Evolutionary conservation across 2,888 invertebrate genomes (phyloP), one percentile per base, ranked within the genome.

Genomic region (Drosophila hamatofila): DNA sequence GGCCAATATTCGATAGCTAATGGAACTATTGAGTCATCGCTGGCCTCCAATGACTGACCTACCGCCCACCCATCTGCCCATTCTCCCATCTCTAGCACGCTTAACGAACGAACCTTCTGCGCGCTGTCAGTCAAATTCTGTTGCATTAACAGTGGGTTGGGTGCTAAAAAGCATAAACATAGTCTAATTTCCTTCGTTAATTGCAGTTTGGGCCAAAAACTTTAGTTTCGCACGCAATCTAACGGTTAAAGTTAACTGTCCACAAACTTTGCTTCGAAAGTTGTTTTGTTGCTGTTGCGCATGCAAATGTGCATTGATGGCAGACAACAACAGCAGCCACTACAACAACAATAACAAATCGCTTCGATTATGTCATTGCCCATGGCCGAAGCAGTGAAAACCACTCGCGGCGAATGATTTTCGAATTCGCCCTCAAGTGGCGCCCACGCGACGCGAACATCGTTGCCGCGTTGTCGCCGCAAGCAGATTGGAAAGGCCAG

Each of bases 341-440:
- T n/a, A 56, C 39, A 42, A 42, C 21, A 61, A 57, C 59, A 52
- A 46, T 25, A 59, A 52, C 41, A 52, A 66, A 60, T 60, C 46
- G 58, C 27, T 72, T 80, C 60, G 87, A 87, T 84, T 84, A 84
- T 87, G 83, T 84, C 83, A 87, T 87, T 68, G 78, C 44, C 51
- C 63, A 62, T 63, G 71, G 70, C 63, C 80, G 48, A 58, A 60
- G 56, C 64, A 41, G 21, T 52, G 52, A 39, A 52, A 44, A 49
- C 60, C 64, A 63, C 27, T 33, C 66, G 64, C 46, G n/a, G 39
- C 48, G 21, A 54, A 55, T 51, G 60, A 59, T 69, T 49, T 64
- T 64, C 52, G 61, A 74, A 74, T 60, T 65, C 64, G 55, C 58
- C 58, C 58, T 72, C 64, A 82, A 81, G 71, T 72, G 68, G 73